Evolutionary conservation across 2,888 invertebrate genomes (phyloP), one percentile per base, ranked within the genome.

Genomic region (Synergus laeviventris): DNA sequence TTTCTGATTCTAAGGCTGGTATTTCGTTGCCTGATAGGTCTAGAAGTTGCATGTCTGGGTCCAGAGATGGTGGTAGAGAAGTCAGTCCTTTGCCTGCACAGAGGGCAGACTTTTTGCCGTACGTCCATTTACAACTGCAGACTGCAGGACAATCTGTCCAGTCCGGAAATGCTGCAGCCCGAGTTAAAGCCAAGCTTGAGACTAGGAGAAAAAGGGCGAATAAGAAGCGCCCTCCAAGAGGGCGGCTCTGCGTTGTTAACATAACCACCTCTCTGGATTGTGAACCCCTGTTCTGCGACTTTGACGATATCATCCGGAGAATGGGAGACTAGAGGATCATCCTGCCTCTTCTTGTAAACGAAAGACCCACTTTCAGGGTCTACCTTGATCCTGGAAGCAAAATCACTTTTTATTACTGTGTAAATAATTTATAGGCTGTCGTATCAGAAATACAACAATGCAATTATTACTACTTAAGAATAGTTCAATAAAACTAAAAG

Each of bases 91-190:
- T 94, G 87, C 96, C 95, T 81, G 94, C 94, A 91, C 97, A 98
- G 78, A 96, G 93, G 76, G 97, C 97, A 61, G 96, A 96, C 91
- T 96, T 97, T 91, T 97, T 97, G 80, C 97, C 97, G 80, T 95
- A 96, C 61, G 96, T 95, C 97, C 97, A 98, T 92, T 97, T 97
- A 93, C 97, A 97, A 87, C 94, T 94, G 91, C 97, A 97, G 86
- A 95, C 94, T 83, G 94, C 93, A 86, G 97, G 96, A 91, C 97
- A 97, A 91, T 96, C 96, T 74, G 96, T 96, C 97, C 97, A 97
- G 91, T 97, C 97, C 79, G 94, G 94, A 85, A 93, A 93, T 81
- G 93, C 92, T 79, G 92, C 91, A 84, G 92, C 93, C 31, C 83
- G 80, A 4, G 88, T 87, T 64, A 89, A 76, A 8, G 87, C 87